These are phyloP conservation scores for Spilogale gracilis DNA, from an alignment of 2,113 vertebrate species.

Conservation along the genomic window DNA sequence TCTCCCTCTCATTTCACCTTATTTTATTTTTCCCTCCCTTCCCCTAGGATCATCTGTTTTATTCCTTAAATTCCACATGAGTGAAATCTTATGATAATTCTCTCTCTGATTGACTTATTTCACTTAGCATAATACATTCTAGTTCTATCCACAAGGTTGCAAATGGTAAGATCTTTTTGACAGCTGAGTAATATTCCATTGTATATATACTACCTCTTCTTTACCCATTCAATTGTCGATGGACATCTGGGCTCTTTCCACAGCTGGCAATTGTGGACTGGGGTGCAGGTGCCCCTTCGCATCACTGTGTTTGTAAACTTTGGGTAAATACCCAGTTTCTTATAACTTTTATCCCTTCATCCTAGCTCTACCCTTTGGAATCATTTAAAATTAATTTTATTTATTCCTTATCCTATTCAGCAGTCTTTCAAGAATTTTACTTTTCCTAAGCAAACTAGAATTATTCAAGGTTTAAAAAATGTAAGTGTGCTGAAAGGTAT, in stretches of 20 bases:
- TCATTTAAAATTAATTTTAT: slow-evolving; percentile 19
- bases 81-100: background rate
- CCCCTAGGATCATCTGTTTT: background rate
- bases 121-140: background rate
- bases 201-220: background rate
- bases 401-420: background rate
- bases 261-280: background rate
- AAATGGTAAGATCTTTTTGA: background rate
- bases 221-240: background rate
- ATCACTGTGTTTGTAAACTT: background rate
- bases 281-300: background rate
- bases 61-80: background rate
- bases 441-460: slow-evolving; percentile 60
- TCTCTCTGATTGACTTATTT: background rate
- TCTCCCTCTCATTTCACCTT: background rate
- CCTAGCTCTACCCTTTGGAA: background rate
- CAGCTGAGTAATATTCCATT: background rate
- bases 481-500: background rate
- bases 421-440: slow-evolving; percentile 49
- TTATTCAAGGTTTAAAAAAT: slow-evolving; percentile 7
- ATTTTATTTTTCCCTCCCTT: background rate
- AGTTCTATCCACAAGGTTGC: background rate
- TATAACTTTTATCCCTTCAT: background rate
- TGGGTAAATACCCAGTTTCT: background rate
- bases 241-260: background rate